phyloP scores from a whole-genome alignment of 2,888 invertebrate genomes.

The Drosophila yooni region DNA sequence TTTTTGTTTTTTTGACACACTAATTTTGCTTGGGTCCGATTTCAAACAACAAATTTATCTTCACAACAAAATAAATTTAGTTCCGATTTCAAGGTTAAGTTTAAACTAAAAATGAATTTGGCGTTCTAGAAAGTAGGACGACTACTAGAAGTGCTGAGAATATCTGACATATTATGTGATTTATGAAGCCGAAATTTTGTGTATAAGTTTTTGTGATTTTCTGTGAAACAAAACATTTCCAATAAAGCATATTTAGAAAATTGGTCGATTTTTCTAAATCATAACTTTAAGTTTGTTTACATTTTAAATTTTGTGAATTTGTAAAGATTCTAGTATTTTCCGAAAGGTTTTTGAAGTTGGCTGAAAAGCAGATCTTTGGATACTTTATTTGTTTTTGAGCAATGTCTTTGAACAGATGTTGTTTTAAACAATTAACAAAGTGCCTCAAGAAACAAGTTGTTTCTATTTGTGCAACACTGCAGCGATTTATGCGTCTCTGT shows the following conservation, averaged over 20 bases:
- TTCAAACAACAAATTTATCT: background rate
- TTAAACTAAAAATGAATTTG: background rate
- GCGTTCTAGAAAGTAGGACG: background rate
- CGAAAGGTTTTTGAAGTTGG: background rate
- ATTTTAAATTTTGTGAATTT: background rate
- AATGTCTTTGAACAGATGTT: slow-evolving; percentile 25
- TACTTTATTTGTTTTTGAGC: background rate
- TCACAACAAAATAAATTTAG: background rate
- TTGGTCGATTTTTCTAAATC: background rate
- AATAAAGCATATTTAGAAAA: background rate
- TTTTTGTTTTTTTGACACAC: background rate
- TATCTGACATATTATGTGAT: background rate
- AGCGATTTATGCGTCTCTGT: slow-evolving; percentile 21
- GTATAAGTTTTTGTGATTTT: background rate
- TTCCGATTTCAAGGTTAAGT: background rate
- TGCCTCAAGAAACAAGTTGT: background rate
- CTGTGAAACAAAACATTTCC: background rate
- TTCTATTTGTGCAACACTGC: slow-evolving; percentile 35
- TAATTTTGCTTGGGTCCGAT: background rate
- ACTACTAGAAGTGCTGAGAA: background rate
- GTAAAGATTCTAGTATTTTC: background rate
- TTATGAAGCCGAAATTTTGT: background rate
- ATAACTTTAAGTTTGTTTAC: background rate
- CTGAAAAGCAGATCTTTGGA: background rate
- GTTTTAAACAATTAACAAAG: slow-evolving; percentile 9